Base-by-base conservation (phyloP, 2,797 vertebrate genomes). In the Apogon talboti region DNA sequence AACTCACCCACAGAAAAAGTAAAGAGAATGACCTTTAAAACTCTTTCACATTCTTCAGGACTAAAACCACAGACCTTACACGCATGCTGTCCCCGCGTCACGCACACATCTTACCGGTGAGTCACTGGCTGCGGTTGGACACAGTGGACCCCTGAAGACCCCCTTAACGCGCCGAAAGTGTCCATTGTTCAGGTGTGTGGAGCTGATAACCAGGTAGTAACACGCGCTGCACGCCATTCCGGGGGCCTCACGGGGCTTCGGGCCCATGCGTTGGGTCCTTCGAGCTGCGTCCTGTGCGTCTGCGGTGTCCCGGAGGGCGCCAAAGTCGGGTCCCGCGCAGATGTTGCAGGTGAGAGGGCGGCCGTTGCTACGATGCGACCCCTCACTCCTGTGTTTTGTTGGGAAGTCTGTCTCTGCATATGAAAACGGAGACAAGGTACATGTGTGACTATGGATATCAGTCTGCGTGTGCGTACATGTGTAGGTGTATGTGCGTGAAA, bases 201-300 rank as follows among this genome's bases (percentile, higher is more conserved):
- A 98, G 93, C 97, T 98, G 95, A 99, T 99, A 78, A 99, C 96
- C 93, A 98, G 94, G 92, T 99, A 99, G 80, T 95, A 95, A 88
- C 97, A 98, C 86, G 97, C 95, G 63, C 94, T 94, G 93, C 97
- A 98, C 92, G 97, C 96, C 97, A 98, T 98, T 84, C 81, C 79
- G 30, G 67, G 47, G 56, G 49, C 49, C 56, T 84, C 82, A 0
- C 74, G 76, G 49, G 68, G 76, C 67, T 78, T 58, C n/a, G 82
- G 67, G 77, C 72, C 74, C 87, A 85, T 79, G 13, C 12, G 11
- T 30, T 9, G 14, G 40, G 21, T 49, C 18, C 12, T 57, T 10
- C 46, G 15, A 4, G 33, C 21, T 24, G 35, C 41, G 28, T 60
- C 41, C 35, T 24, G 35, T 16, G 24, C 51, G 58, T 57, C 37